Percentiles rank a stretch among this genome's conserved stretches.
phyloP scores from a whole-genome alignment of 2,888 invertebrate genomes.

The Agrypnus murinus region DNA sequence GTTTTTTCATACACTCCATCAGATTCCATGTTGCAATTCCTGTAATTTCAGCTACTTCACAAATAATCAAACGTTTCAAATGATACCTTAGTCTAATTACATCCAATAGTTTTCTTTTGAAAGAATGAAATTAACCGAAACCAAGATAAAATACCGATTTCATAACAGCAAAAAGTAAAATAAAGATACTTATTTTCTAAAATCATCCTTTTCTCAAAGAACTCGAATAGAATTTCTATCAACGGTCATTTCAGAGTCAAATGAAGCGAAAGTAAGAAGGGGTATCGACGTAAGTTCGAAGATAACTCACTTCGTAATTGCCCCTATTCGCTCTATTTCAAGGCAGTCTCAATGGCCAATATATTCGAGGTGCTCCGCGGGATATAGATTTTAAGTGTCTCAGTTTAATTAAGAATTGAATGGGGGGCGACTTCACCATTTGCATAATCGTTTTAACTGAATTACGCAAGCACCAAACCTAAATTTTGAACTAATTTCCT shows the following conservation, averaged over 20 bases:
- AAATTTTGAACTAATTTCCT: constrained; percentile 51
- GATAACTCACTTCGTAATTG: constrained; percentile 45
- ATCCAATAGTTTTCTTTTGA: too few species aligned
- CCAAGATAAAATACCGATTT: too few species aligned
- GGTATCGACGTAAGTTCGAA: constrained; percentile 17
- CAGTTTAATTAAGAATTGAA: constrained; percentile 60
- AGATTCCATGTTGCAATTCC: too few species aligned
- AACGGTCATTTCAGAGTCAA: constrained; percentile 33
- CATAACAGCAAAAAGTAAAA: too few species aligned
- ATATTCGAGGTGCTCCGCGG: constrained; percentile 53
- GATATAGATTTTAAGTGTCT: constrained; percentile 59
- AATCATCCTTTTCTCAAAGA: not conserved
- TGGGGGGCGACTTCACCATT: constrained; percentile 54
- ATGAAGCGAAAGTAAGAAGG: constrained; percentile 29
- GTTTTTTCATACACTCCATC: too few species aligned
- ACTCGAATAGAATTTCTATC: constrained; percentile 8
- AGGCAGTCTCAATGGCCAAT: constrained; percentile 43
- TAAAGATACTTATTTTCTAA: not conserved
- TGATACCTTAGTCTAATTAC: too few species aligned
- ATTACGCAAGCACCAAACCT: constrained; percentile 51
- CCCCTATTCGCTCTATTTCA: constrained; percentile 41
- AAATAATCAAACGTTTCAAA: too few species aligned
- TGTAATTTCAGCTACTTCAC: too few species aligned
- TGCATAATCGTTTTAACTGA: constrained; percentile 59
- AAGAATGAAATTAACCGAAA: too few species aligned